A percentile compares a stretch with the other conserved stretches of the same genome.
phyloP scores from a whole-genome alignment of 2,888 invertebrate species.

The Pristionchus exspectatus region DNA sequence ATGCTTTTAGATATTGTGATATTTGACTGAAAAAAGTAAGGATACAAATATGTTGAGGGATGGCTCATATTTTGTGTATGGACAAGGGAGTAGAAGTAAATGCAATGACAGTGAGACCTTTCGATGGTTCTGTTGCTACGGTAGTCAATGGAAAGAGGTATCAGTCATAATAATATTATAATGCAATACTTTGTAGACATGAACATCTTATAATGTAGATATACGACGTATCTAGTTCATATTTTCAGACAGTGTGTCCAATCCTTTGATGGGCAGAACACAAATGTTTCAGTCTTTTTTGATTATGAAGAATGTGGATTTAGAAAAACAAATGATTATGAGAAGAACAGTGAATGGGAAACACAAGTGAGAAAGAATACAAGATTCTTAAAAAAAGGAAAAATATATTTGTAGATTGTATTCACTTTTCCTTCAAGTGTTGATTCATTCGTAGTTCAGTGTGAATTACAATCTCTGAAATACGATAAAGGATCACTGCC shows the following conservation, averaged over 20 bases:
- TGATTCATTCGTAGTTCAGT: slow-evolving; percentile 2
- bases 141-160: slow-evolving; percentile 12
- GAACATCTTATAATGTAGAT: too few species aligned
- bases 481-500: not conserved
- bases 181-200: too few species aligned
- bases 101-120: slow-evolving; percentile 5
- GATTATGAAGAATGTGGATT: slow-evolving; percentile 46
- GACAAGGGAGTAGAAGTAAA: slow-evolving; percentile 46
- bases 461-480: not conserved
- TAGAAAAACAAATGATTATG: not conserved
- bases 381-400: not conserved
- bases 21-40: not conserved
- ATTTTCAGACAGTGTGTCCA: not conserved
- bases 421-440: slow-evolving; percentile 35
- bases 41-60: slow-evolving; percentile 14
- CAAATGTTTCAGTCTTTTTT: slow-evolving; percentile 41
- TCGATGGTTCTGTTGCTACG: slow-evolving; percentile 15
- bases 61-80: slow-evolving; percentile 50
- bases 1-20: not conserved
- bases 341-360: slow-evolving; percentile 21
- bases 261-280: not conserved
- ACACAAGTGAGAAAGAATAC: not conserved
- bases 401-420: not conserved
- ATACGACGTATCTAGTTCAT: too few species aligned
- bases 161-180: too few species aligned